A percentile compares a stretch with the other conserved stretches of the same genome.
Conservation (phyloP, 2,888 invertebrate genomes). For the Druceiella hillmani region DNA sequence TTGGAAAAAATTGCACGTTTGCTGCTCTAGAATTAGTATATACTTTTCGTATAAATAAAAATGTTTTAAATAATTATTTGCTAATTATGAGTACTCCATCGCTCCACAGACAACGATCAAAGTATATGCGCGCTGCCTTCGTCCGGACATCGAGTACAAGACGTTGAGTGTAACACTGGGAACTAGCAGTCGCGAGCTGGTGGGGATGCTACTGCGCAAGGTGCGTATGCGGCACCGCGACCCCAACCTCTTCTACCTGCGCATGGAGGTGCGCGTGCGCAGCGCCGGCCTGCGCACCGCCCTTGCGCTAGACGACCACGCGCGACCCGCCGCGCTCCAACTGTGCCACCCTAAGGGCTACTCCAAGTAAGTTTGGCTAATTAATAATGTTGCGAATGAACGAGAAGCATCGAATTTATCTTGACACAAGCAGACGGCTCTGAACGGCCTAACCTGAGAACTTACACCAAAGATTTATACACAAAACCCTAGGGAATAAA, state of each 20-base stretch:
- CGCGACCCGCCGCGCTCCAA: slow-evolving; percentile 85
- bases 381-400: too few relatives aligned
- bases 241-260: slow-evolving; percentile 86
- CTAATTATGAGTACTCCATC: slow-evolving; percentile 21
- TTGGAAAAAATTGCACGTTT: too few relatives aligned
- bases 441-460: too few relatives aligned
- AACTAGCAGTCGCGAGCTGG: slow-evolving; percentile 83
- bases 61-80: neutral
- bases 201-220: slow-evolving; percentile 78
- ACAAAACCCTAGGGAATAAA: too few relatives aligned
- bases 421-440: too few relatives aligned
- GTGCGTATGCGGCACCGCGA: slow-evolving; percentile 89
- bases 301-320: slow-evolving; percentile 80
- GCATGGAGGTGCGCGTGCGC: slow-evolving; percentile 89
- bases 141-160: slow-evolving; percentile 94
- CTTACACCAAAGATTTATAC: too few relatives aligned
- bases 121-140: slow-evolving; percentile 83
- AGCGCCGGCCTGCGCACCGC: slow-evolving; percentile 79
- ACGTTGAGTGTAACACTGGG: slow-evolving; percentile 86
- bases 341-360: slow-evolving; percentile 93
- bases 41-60: slow-evolving; percentile 3
- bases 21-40: too few relatives aligned
- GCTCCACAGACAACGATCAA: slow-evolving; percentile 80
- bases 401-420: too few relatives aligned
- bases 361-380: slow-evolving; percentile 78